phyloP scores from a whole-genome alignment of 1,140 invertebrate species.

The Lasioglossum albipes region DNA sequence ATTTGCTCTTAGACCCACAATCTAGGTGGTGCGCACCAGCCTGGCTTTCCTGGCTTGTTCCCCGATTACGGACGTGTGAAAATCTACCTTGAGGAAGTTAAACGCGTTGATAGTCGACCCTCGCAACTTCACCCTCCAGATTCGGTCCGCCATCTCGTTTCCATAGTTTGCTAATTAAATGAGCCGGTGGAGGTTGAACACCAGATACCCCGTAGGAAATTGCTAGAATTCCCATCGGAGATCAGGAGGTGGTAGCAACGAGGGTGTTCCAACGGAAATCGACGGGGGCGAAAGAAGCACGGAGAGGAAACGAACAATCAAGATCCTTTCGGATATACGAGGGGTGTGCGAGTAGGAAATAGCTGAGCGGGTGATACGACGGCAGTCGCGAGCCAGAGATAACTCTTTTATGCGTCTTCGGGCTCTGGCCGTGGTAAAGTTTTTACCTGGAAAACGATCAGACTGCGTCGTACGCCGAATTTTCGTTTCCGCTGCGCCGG shows the following conservation, averaged over 20 bases:
- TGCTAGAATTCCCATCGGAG: too few species aligned
- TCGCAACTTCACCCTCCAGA: neutral
- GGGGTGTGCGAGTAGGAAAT: slow-evolving; percentile 62
- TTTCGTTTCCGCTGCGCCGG: neutral
- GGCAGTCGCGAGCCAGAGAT: slow-evolving; percentile 59
- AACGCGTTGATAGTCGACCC: too few species aligned
- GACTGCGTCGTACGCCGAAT: slow-evolving; percentile 10
- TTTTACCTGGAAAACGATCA: slow-evolving; percentile 57
- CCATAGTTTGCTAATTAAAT: slow-evolving; percentile 51
- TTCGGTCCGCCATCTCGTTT: slow-evolving; percentile 16
- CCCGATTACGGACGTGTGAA: too few species aligned
- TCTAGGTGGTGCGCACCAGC: too few species aligned
- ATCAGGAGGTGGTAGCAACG: too few species aligned
- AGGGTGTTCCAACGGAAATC: too few species aligned
- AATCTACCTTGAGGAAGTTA: too few species aligned
- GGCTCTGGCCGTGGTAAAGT: slow-evolving; percentile 52
- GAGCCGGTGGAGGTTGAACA: slow-evolving; percentile 8
- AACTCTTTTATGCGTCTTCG: slow-evolving; percentile 66
- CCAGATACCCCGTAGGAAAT: neutral
- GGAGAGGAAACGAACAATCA: slow-evolving; percentile 14
- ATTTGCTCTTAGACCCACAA: too few species aligned
- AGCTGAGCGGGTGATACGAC: slow-evolving; percentile 55
- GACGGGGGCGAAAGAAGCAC: neutral
- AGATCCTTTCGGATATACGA: slow-evolving; percentile 37
- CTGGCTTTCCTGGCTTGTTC: too few species aligned